Base-by-base conservation (phyloP, 2,113 vertebrate genomes). In the Pavo muticus region DNA sequence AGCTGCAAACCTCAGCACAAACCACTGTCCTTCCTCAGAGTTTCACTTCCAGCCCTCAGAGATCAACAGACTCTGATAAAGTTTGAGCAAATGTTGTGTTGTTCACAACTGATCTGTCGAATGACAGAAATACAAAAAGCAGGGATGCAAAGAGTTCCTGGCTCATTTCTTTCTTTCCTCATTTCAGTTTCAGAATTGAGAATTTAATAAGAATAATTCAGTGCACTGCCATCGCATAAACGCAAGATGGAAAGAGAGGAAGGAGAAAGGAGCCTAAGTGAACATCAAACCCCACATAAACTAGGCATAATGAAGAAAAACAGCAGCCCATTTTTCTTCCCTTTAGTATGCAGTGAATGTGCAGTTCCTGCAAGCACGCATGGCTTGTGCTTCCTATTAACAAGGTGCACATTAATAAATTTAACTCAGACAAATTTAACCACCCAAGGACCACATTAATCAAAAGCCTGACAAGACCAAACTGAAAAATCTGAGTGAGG, bases 281-380 rank as follows among this genome's bases (percentile, higher is more conserved):
- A 85, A 18, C 70, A 91, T 47, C 80, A 80, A 88, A 37, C 39
- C 39, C 64, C 83, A 81, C 61, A 65, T 44, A 88, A 94, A 72
- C 85, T 84, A 94, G 48, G 76, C 21, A 17, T 81, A 95, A 95
- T 69, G 79, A 95, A 91, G 45, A 76, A 75, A 93, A 95, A 78
- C 79, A 88, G 72, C 48, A 71, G n/a, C 69, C 82, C 83, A 93
- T 95, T 96, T 95, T 95, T 95, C 94, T 94, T 95, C 60, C 88
- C 73, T 90, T 81, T 94, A 88, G 59, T 9, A 52, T 13, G 59
- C 5, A 1, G 85, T 50, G 82, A 44, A 30, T 57, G 59, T 56
- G 81, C 64, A 64, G 39, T 32, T 44, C 67, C 88, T 89, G 69
- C 0, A 1, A 87, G 73, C 3, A 0, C 76, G 25, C 47, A 84